phyloP scores from a whole-genome alignment of 2,113 vertebrate species.

The Platichthys stellatus region DNA sequence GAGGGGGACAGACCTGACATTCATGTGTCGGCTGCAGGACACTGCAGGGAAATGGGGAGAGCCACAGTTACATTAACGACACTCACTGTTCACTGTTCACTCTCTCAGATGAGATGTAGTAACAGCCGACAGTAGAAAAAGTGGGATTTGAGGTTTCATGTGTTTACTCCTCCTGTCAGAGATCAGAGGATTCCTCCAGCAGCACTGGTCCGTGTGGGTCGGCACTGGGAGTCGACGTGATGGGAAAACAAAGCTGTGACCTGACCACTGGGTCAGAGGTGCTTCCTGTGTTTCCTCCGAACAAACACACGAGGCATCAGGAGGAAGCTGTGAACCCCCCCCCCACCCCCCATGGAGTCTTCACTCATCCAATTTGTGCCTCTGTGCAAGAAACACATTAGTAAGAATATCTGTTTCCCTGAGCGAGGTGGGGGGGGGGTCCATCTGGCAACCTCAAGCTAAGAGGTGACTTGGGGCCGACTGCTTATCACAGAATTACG shows the following conservation, averaged over 20 bases:
- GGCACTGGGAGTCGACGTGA: slow-evolving; percentile 25
- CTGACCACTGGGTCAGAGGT: slow-evolving; percentile 30
- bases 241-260: slow-evolving; percentile 42
- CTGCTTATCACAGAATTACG: too few relatives aligned
- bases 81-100: too few relatives aligned
- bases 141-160: not conserved
- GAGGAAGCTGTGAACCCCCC: too few relatives aligned
- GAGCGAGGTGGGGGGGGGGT: too few relatives aligned
- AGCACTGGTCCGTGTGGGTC: not conserved
- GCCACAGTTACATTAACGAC: too few relatives aligned
- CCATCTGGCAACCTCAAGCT: too few relatives aligned
- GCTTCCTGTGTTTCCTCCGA: not conserved
- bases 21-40: not conserved
- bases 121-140: too few relatives aligned
- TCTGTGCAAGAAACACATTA: too few relatives aligned
- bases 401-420: not conserved
- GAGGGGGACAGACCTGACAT: slow-evolving; percentile 12
- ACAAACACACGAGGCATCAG: too few relatives aligned
- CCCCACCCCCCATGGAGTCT: not conserved
- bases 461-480: too few relatives aligned
- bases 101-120: too few relatives aligned
- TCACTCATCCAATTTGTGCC: slow-evolving; percentile 1
- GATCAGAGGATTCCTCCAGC: not conserved
- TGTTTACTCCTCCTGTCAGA: slow-evolving; percentile 15
- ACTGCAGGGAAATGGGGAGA: too few relatives aligned